Evolutionary conservation across 2,888 invertebrate genomes (phyloP).

Genomic region (Lithophane ornitopus): DNA sequence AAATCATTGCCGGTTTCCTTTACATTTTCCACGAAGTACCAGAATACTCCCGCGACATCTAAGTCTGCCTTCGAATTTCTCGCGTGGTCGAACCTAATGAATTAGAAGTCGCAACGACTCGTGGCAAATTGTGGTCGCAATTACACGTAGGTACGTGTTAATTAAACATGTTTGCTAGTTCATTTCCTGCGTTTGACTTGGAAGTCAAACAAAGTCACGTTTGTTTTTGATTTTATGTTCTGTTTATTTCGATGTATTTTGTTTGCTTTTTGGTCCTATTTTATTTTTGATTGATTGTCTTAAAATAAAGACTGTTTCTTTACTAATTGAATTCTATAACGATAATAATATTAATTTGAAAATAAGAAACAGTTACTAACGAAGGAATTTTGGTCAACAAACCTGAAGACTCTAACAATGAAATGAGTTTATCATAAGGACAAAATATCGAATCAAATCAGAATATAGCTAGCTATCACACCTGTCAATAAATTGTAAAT

Average conservation of each 20-base stretch:
- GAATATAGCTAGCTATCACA: neutral
- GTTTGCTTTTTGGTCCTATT: neutral
- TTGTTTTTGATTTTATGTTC: constrained; percentile 23
- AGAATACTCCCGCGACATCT: constrained; percentile 70
- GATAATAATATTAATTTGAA: neutral
- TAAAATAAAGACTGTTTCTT: neutral
- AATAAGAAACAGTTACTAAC: neutral
- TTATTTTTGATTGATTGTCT: neutral
- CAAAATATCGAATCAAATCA: neutral
- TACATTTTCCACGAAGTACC: constrained; percentile 27
- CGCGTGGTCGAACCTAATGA: constrained; percentile 78
- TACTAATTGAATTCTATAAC: neutral
- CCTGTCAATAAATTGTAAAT: constrained; percentile 35
- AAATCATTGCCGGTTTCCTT: constrained; percentile 4
- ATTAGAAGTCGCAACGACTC: constrained; percentile 69
- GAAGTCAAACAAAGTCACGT: constrained; percentile 4
- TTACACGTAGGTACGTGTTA: constrained; percentile 70
- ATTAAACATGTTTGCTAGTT: constrained; percentile 64
- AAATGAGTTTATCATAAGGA: neutral
- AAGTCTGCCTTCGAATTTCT: constrained; percentile 71
- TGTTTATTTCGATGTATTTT: constrained; percentile 2
- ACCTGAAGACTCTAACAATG: no score
- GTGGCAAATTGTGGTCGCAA: constrained; percentile 67
- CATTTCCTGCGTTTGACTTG: constrained; percentile 56
- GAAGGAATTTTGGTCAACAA: no score